Conservation (phyloP, 2,888 invertebrate genomes). For the Galerucella pusilla region DNA sequence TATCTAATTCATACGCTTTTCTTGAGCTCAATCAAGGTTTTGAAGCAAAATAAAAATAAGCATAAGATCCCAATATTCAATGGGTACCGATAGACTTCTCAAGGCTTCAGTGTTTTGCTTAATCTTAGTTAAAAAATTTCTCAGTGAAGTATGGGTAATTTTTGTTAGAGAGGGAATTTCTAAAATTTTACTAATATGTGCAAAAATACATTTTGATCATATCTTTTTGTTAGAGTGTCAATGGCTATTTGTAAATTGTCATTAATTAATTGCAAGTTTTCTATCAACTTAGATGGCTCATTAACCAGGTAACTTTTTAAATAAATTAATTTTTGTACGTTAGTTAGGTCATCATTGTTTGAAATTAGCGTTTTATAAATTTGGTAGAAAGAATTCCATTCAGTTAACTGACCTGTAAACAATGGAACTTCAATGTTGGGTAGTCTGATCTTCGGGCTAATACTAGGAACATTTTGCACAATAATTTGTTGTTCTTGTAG, state of each 20-base stretch:
- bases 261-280: constrained; percentile 15
- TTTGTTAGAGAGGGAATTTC: background rate
- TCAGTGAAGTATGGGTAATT: no score
- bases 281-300: constrained; percentile 27
- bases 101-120: no score
- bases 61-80: no score
- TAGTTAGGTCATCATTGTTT: constrained; percentile 21
- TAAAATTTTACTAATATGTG: constrained; percentile 5
- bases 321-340: constrained; percentile 30
- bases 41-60: no score
- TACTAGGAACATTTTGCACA: no score
- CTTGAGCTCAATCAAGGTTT: no score
- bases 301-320: constrained; percentile 8
- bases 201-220: constrained; percentile 13
- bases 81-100: background rate
- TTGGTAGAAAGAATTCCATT: constrained; percentile 29
- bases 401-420: constrained; percentile 13
- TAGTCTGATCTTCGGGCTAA: no score
- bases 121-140: no score
- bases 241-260: constrained; percentile 28
- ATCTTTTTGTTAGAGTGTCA: constrained; percentile 23
- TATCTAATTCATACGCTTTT: no score
- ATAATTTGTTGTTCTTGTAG: no score
- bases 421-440: no score
- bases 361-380: constrained; percentile 22